Evolutionary conservation across 2,113 vertebrate genomes (phyloP), one percentile per base, ranked within the genome.

Genomic region (Hippocampus mohnikei): DNA sequence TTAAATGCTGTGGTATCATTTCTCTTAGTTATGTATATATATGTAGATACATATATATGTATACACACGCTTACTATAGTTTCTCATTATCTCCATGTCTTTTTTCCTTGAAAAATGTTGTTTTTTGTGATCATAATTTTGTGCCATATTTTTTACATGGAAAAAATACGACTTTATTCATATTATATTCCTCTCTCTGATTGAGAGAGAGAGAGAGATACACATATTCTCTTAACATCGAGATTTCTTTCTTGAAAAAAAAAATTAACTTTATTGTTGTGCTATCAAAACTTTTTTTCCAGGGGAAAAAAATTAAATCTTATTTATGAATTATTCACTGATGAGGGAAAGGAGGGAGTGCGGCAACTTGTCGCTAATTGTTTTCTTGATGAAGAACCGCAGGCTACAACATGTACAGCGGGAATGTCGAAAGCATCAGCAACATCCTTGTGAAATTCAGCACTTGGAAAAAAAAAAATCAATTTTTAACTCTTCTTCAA

Each of bases 371-470:
- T 15, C 27, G 15, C 27, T 60, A 18, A 60, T 33, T 60, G 15
- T 33, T 60, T 60, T 60, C 69, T 77, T 73, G 76, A 82, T 75
- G 77, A 68, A 79, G 68, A 83, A 78, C 66, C 55, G 66, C 69
- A 80, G 73, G 78, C 69, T 67, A 73, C 48, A 37, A 46, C 61
- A 74, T 66, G 53, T 66, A 42, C 73, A 73, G 64, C 52, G 80
- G 78, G 13, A 68, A 63, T 65, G 71, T 70, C 42, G 67, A 58
- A 80, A 71, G 29, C n/a, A 48, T 20, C 69, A 69, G 72, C 69
- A 61, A 42, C 69, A 40, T 73, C 58, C 44, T 41, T 44, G 29
- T 75, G 2, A 67, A 25, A 62, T 66, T 25, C 29, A 15, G 16
- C 55, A 76, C 41, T 64, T 48, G 40, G 25, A 25, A 37, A 37